A percentile compares a stretch with the other conserved stretches of the same genome.
These are phyloP conservation scores for Cepphus grylle DNA, from an alignment of 2,113 vertebrate species.

Conservation along the genomic window DNA sequence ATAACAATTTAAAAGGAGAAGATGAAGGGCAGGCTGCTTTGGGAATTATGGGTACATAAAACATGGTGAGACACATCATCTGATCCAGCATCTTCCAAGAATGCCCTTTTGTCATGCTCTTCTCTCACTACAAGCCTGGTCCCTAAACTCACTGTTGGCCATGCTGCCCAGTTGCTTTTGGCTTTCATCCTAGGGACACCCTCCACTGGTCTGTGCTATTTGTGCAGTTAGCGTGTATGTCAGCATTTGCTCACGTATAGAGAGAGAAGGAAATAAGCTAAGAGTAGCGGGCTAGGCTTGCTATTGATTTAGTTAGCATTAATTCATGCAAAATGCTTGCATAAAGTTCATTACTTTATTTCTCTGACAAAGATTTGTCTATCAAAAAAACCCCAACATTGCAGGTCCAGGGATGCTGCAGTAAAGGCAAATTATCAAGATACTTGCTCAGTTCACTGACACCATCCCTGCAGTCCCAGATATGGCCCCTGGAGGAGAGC, in stretches of 20 bases:
- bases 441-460: slow-evolving; percentile 2
- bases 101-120: neutral
- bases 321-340: neutral
- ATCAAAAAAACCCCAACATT: neutral
- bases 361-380: slow-evolving; percentile 21
- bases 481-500: neutral
- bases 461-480: neutral
- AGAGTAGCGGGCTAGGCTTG: neutral
- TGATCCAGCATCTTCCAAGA: neutral
- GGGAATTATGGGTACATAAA: neutral
- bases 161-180: rapidly evolving
- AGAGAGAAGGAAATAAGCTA: neutral
- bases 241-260: neutral
- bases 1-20: neutral
- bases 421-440: neutral
- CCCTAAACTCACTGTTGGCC: neutral
- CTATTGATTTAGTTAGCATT: neutral
- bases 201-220: neutral
- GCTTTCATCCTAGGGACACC: neutral
- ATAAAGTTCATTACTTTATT: slow-evolving; percentile 21
- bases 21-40: neutral
- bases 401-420: neutral
- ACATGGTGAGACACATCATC: neutral
- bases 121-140: neutral
- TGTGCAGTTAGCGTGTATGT: neutral